Conservation (phyloP, 2,797 vertebrate species). For the Eremophila alpestris region DNA sequence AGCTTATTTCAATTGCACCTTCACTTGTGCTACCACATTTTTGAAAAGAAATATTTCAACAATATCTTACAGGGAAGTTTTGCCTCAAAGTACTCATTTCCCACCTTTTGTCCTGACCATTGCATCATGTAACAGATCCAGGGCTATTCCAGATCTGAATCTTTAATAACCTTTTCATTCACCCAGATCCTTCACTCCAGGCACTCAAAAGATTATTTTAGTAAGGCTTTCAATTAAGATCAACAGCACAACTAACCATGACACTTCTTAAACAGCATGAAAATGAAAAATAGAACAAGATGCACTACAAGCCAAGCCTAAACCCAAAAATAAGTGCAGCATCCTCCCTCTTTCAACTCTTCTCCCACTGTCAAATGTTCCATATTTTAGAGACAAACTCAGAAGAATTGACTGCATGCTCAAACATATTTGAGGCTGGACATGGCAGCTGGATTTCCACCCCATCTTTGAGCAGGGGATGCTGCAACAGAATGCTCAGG, state of each 20-base stretch:
- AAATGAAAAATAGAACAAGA: background rate
- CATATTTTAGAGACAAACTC: background rate
- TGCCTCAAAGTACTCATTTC: background rate
- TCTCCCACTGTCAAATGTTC: background rate
- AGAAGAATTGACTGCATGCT: background rate
- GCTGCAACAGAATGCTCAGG: background rate
- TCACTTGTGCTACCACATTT: background rate
- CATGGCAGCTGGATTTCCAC: background rate
- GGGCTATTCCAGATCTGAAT: background rate
- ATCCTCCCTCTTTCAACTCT: background rate
- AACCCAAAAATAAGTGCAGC: accelerated
- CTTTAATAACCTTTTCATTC: background rate
- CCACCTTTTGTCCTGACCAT: background rate
- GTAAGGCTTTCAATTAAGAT: background rate
- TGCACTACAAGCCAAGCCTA: background rate
- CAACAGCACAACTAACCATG: background rate
- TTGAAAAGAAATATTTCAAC: background rate
- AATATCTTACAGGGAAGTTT: background rate
- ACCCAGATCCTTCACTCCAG: background rate
- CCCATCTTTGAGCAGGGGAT: background rate
- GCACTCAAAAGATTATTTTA: background rate
- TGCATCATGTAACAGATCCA: background rate
- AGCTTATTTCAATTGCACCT: background rate
- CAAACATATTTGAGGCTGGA: background rate
- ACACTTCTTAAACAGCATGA: background rate